Base-by-base conservation (phyloP, 2,113 vertebrate species). In the Hipposideros armiger region DNA sequence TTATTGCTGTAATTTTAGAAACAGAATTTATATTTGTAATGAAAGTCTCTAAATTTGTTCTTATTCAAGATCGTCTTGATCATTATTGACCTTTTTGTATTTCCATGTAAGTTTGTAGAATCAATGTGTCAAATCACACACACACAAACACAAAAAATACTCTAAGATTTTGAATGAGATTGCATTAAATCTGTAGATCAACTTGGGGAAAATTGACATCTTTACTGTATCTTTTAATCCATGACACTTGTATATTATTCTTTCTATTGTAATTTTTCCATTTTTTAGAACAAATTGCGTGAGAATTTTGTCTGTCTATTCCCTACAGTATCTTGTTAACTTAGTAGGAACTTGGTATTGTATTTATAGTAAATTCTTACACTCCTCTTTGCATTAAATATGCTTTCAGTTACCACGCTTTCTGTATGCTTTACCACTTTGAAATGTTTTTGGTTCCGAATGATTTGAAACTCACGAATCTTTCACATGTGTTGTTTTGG, bases 31-130 rank as follows among this genome's bases (percentile, higher is more conserved):
- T 87, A 70, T 54, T 90, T 91, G 60, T 70, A 36, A 36, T 83
- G 20, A 81, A 88, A 54, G 2, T 86, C 32, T 90, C 24, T 70
- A 42, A 76, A 58, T 91, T 62, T 90, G 19, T 96, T 86, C n/a
- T 92, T 87, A 24, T 86, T 88, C 26, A 40, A 40, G 28, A 47
- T 80, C 60, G 10, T 87, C 77, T 72, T 20, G 19, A 47, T 92
- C 28, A 32, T 52, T 74, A 50, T 26, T 73, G 81, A 60, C n/a
- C 64, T 90, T 67, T 78, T n/a, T 87, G 19, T 74, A 28, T 70
- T 93, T 88, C 32, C 40, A 26, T 64, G 22, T 90, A 78, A 58
- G 17, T 90, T 87, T 94, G 15, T 81, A 24, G 54, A 77, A 81
- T 94, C 28, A 42, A 0, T 60, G 52, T 81, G 74, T 89, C 56